Evolutionary conservation across 2,888 invertebrate species (phyloP).

Genomic region (Branchipolynoe longqiensis): DNA sequence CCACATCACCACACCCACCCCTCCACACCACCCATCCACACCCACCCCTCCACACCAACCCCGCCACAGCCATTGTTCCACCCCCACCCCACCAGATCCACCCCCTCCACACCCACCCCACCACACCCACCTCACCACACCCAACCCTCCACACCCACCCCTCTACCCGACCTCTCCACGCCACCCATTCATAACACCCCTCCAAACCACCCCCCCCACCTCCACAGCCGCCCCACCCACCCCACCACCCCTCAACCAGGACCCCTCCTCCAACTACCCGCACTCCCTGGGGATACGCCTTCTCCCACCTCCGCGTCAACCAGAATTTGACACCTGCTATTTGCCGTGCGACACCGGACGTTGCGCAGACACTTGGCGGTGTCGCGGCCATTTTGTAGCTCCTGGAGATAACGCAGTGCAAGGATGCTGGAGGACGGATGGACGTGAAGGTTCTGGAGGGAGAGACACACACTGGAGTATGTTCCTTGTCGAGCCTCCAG

Average conservation of each 20-base stretch:
- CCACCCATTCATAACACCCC: background rate
- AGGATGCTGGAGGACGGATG: background rate
- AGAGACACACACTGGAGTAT: background rate
- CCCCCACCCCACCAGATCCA: constrained; percentile 1
- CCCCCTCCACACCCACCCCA: background rate
- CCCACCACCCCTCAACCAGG: background rate
- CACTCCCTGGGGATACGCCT: background rate
- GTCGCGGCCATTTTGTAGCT: constrained; percentile 49
- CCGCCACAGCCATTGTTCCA: background rate
- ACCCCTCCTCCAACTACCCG: background rate
- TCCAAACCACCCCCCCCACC: background rate
- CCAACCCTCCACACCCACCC: background rate
- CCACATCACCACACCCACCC: background rate
- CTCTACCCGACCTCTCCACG: background rate
- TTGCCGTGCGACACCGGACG: constrained; percentile 55
- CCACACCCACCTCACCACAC: background rate
- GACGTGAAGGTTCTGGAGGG: background rate
- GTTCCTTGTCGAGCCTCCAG: background rate
- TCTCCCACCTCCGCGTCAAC: background rate
- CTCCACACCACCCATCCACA: background rate
- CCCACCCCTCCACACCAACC: background rate
- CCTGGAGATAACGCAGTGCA: constrained; percentile 15
- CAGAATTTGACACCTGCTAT: constrained; percentile 56
- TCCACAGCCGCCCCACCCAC: background rate
- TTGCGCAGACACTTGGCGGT: constrained; percentile 51